These are phyloP conservation scores for Taeniopygia guttata DNA, from an alignment of 2,797 vertebrate species.

Conservation along the genomic window DNA sequence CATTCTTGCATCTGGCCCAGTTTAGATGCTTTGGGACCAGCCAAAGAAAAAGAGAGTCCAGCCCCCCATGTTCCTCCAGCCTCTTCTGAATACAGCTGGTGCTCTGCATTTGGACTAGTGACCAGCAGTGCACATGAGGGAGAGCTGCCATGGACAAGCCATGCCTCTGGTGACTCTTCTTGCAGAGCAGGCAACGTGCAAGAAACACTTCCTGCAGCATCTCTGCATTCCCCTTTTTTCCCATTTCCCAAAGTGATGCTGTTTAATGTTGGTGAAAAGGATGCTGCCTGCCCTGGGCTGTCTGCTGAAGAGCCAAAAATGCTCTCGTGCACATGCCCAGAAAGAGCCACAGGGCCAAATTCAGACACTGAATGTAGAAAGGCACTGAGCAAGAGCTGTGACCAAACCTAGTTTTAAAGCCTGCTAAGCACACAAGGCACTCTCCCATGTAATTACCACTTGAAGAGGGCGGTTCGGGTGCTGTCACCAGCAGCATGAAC, in stretches of 20 bases:
- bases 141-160: neutral
- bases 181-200: neutral
- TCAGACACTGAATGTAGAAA: neutral
- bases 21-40: neutral
- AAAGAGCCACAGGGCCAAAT: neutral
- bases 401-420: neutral
- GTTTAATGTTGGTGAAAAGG: neutral
- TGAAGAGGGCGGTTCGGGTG: neutral
- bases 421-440: neutral
- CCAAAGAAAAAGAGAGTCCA: neutral
- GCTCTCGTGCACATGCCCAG: neutral
- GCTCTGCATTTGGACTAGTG: neutral
- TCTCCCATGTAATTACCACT: neutral
- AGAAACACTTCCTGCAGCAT: neutral
- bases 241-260: neutral
- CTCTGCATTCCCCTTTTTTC: neutral
- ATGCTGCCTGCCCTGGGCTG: neutral
- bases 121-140: neutral
- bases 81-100: neutral
- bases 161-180: rapidly evolving
- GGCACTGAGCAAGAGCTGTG: neutral
- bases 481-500: neutral
- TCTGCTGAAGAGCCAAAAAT: neutral
- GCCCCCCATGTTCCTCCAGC: neutral
- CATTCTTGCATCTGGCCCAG: neutral